A percentile compares a stretch with the other conserved stretches of the same genome.
phyloP scores from a whole-genome alignment of 2,888 invertebrate genomes.

The Poecilus cupreus region DNA sequence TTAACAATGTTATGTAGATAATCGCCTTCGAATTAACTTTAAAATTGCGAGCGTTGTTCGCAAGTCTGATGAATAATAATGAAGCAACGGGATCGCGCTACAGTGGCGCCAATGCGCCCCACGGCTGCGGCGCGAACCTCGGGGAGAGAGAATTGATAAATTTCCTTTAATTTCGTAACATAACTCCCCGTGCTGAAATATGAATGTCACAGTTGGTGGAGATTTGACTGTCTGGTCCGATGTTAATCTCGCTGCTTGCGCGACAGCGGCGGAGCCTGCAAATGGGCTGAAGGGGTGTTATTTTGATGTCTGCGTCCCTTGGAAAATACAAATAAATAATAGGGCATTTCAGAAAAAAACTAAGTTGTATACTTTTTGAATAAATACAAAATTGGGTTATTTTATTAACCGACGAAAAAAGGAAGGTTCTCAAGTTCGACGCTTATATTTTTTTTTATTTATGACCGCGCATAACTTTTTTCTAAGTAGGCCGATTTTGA shows the following conservation, averaged over 20 bases:
- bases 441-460: too few relatives aligned
- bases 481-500: too few relatives aligned
- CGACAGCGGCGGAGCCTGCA: neutral
- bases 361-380: too few relatives aligned
- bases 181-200: conserved; percentile 57
- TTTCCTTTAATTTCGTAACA: conserved; percentile 59
- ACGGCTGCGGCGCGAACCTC: neutral
- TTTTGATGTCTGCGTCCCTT: too few relatives aligned
- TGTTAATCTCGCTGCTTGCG: conserved; percentile 51
- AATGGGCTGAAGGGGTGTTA: neutral
- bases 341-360: too few relatives aligned
- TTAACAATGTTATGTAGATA: conserved; percentile 57
- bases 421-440: too few relatives aligned
- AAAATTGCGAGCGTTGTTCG: conserved; percentile 55
- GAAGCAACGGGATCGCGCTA: conserved; percentile 38
- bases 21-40: conserved; percentile 58
- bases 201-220: conserved; percentile 60
- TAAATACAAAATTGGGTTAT: too few relatives aligned
- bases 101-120: neutral
- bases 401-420: too few relatives aligned
- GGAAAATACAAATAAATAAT: too few relatives aligned
- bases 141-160: conserved; percentile 57
- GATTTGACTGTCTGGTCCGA: conserved; percentile 56
- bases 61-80: conserved; percentile 57
- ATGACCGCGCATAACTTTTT: too few relatives aligned